Evolutionary conservation across 2,797 vertebrate genomes (phyloP).

Genomic region (Micromesistius poutassou): DNA sequence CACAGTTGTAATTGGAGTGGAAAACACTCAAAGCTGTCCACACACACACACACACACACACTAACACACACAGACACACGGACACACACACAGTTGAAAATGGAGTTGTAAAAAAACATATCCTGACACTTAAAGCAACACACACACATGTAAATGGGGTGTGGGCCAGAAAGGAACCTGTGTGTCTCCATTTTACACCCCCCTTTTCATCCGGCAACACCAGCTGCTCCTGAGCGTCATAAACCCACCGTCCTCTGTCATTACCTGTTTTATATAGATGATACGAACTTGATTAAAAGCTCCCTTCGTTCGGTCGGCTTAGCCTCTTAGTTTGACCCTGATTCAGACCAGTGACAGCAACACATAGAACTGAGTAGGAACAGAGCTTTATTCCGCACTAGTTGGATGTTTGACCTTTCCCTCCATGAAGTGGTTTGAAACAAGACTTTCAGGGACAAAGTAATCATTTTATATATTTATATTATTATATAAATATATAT

Average conservation of each 20-base stretch:
- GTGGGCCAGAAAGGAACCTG: background rate
- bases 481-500: too few species aligned
- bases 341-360: background rate
- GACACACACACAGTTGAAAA: background rate
- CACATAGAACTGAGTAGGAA: background rate
- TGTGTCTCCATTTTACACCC: background rate
- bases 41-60: background rate
- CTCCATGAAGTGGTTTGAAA: background rate
- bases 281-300: background rate
- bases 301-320: background rate
- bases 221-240: background rate
- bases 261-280: background rate
- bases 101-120: background rate
- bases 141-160: background rate
- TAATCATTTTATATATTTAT: too few species aligned
- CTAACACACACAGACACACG: background rate
- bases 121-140: background rate
- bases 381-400: background rate
- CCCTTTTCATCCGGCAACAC: background rate
- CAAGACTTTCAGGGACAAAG: too few species aligned
- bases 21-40: background rate
- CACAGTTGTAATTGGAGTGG: background rate
- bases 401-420: background rate
- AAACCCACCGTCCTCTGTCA: background rate
- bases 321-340: background rate